phyloP scores from a whole-genome alignment of 2,888 invertebrate species.

The Melanotus villosus region DNA sequence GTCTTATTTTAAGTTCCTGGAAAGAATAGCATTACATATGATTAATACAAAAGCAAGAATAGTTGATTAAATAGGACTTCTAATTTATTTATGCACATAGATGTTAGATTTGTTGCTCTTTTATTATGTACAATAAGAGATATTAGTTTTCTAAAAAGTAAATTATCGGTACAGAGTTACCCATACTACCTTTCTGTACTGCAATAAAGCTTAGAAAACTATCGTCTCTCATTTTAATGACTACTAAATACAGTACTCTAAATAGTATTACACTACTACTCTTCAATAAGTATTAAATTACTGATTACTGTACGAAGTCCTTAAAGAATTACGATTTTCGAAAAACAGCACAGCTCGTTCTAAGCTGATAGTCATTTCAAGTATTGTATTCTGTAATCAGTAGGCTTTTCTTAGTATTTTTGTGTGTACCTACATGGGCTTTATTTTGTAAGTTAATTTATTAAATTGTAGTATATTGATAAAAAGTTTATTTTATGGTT shows the following conservation, averaged over 20 bases:
- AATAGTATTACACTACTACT: too few species aligned
- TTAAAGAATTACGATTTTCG: neutral
- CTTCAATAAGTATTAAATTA: too few species aligned
- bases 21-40: conserved; percentile 29
- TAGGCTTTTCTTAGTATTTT: conserved; percentile 26
- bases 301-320: too few species aligned
- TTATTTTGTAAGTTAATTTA: conserved; percentile 57
- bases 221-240: neutral
- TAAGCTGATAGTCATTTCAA: conserved; percentile 40
- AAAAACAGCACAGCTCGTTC: neutral
- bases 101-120: conserved; percentile 8
- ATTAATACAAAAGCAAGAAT: conserved; percentile 27
- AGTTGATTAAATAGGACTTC: conserved; percentile 16
- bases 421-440: conserved; percentile 29
- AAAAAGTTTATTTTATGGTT: conserved; percentile 48
- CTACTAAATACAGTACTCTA: too few species aligned
- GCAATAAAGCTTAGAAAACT: neutral
- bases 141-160: conserved; percentile 13
- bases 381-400: conserved; percentile 30
- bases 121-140: conserved; percentile 18
- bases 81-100: conserved; percentile 21
- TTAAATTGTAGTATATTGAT: conserved; percentile 57
- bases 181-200: neutral
- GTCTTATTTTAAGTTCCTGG: conserved; percentile 42
- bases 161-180: neutral